phyloP scores from a whole-genome alignment of 2,888 invertebrate genomes.

The Cecidostiba fungosa region DNA sequence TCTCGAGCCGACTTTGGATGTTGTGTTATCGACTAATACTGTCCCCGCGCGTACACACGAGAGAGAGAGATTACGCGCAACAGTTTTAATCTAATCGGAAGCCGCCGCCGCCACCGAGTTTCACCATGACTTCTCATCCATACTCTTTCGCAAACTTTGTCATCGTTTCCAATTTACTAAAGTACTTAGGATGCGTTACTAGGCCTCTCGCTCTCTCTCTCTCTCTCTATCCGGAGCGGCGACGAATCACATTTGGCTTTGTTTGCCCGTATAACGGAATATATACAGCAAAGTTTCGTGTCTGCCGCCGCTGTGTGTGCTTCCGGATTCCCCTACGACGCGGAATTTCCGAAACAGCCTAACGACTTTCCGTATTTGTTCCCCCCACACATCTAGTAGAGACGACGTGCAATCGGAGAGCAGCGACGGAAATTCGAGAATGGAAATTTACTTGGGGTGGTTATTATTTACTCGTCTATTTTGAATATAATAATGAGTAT shows the following conservation, averaged over 20 bases:
- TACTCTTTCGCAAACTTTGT: conserved; percentile 32
- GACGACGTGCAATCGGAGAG: not conserved
- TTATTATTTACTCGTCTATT: conserved; percentile 44
- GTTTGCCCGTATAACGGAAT: conserved; percentile 27
- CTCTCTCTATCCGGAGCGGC: not conserved
- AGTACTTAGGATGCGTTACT: conserved; percentile 24
- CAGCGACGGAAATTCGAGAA: conserved; percentile 21
- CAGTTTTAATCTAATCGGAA: conserved; percentile 6
- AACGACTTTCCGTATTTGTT: conserved; percentile 50
- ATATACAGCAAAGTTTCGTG: conserved; percentile 35
- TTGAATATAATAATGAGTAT: not conserved
- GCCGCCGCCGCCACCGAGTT: not conserved
- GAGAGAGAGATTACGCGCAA: not conserved
- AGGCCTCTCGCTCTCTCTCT: not conserved
- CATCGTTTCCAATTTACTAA: conserved; percentile 40
- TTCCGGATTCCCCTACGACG: not conserved
- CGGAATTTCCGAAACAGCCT: conserved; percentile 34
- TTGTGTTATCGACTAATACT: not conserved
- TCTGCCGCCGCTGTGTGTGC: not conserved
- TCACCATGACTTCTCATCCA: not conserved
- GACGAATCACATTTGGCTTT: conserved; percentile 24
- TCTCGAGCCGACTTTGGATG: not conserved
- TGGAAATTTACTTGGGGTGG: conserved; percentile 24
- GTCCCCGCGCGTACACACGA: no score
- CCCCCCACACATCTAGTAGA: not conserved